A percentile compares a stretch with the other conserved stretches of the same genome.
Evolutionary conservation across 2,888 invertebrate genomes (phyloP).

Genomic region (Cephus nigrinus): DNA sequence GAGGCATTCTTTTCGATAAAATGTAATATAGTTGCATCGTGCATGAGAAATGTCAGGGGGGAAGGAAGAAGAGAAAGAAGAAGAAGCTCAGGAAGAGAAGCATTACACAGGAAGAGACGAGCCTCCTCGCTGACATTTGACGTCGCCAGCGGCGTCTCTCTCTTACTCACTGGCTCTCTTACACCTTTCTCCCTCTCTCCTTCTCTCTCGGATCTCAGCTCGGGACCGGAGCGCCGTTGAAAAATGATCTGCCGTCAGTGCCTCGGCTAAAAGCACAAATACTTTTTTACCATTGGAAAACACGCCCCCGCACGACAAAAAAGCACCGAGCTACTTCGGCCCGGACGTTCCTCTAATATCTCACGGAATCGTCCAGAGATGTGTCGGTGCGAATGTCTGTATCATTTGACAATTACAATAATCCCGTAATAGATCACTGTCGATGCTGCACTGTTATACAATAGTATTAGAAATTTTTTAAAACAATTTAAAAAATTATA

Average conservation of each 20-base stretch:
- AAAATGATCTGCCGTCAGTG: slow-evolving; percentile 60
- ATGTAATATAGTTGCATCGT: slow-evolving; percentile 17
- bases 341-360: slow-evolving; percentile 9
- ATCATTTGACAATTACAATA: slow-evolving; percentile 1
- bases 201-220: slow-evolving; percentile 19
- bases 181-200: slow-evolving; percentile 22
- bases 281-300: slow-evolving; percentile 43
- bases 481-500: background rate
- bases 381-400: slow-evolving; percentile 8
- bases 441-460: background rate
- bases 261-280: slow-evolving; percentile 55
- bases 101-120: slow-evolving; percentile 49
- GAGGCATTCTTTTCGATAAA: background rate
- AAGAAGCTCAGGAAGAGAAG: slow-evolving; percentile 61
- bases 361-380: slow-evolving; percentile 9
- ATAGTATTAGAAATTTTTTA: background rate
- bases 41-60: slow-evolving; percentile 13
- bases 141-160: slow-evolving; percentile 37
- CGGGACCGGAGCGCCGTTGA: slow-evolving; percentile 49
- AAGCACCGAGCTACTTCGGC: slow-evolving; percentile 1
- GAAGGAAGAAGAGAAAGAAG: slow-evolving; percentile 23
- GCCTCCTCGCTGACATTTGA: slow-evolving; percentile 45
- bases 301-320: slow-evolving; percentile 35
- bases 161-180: slow-evolving; percentile 26
- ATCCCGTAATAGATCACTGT: background rate